Conservation (phyloP, 2,888 invertebrate species). For the Schrankia costaestrigalis region DNA sequence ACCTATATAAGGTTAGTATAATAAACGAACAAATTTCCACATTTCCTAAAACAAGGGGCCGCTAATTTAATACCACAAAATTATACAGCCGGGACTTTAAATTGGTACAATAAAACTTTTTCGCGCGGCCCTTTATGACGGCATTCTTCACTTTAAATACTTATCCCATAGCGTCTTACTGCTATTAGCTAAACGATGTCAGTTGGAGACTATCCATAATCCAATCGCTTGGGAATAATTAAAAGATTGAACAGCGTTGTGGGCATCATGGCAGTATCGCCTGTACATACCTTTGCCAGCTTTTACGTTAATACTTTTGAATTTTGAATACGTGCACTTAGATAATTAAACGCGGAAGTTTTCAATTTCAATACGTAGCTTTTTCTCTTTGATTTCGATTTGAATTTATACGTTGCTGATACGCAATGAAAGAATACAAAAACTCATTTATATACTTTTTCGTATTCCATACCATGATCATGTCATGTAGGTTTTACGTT, state of each 20-base stretch:
- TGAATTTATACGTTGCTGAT: constrained; percentile 2
- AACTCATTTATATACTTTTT: too few relatives aligned
- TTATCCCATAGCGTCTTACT: constrained; percentile 8
- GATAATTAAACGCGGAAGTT: constrained; percentile 17
- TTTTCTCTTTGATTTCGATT: constrained; percentile 5
- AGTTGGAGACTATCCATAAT: constrained; percentile 41
- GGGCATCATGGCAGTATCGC: constrained; percentile 14
- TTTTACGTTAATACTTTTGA: constrained; percentile 29
- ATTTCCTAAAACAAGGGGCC: too few relatives aligned
- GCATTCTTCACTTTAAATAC: constrained; percentile 6
- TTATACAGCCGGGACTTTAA: too few relatives aligned
- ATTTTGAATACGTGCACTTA: constrained; percentile 31
- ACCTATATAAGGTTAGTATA: too few relatives aligned
- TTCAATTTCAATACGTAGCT: constrained; percentile 4
- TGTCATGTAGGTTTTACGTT: too few relatives aligned
- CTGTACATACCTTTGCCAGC: constrained; percentile 22
- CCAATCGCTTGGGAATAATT: constrained; percentile 45
- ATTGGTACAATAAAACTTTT: too few relatives aligned
- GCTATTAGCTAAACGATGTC: constrained; percentile 19
- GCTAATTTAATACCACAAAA: too few relatives aligned
- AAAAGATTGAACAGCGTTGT: constrained; percentile 42
- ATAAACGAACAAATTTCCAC: too few relatives aligned
- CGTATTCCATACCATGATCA: too few relatives aligned
- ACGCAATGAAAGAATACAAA: constrained; percentile 2
- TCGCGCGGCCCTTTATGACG: background rate